These are phyloP conservation scores for Propithecus perrieri DNA, from an alignment of 2,797 vertebrate species.

Conservation along the genomic window DNA sequence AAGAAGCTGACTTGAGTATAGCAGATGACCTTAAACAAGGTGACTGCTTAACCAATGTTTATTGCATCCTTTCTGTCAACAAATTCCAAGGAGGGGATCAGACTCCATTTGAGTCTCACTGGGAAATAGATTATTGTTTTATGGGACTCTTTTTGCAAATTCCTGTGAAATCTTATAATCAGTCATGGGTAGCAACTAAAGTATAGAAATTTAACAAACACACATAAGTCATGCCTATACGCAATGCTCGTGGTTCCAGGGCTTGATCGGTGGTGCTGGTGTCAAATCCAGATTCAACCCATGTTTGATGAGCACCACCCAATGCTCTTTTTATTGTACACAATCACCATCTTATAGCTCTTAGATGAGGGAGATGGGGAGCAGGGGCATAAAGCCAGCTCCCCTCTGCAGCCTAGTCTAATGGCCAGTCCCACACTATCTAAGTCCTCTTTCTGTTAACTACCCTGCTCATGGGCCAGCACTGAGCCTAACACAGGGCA, in stretches of 20 bases:
- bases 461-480: neutral
- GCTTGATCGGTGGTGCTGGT: neutral
- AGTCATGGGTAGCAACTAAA: neutral
- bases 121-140: constrained; percentile 56
- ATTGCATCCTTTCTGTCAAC: constrained; percentile 30
- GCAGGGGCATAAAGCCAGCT: neutral
- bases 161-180: neutral
- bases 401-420: no score
- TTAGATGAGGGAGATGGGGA: neutral
- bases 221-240: neutral
- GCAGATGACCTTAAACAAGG: constrained; percentile 48
- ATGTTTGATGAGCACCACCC: neutral
- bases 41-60: constrained; percentile 28
- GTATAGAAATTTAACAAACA: constrained; percentile 6
- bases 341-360: neutral
- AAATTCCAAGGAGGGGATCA: neutral
- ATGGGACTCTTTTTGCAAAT: constrained; percentile 36
- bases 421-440: neutral
- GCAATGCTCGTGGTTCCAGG: neutral
- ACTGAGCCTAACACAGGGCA: neutral
- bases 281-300: neutral
- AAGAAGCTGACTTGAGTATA: neutral
- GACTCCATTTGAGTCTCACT: neutral
- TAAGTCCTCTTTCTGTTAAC: neutral
- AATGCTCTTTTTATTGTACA: neutral